These are phyloP conservation scores for Nettapus auritus DNA, from an alignment of 2,113 vertebrate genomes.

Conservation along the genomic window DNA sequence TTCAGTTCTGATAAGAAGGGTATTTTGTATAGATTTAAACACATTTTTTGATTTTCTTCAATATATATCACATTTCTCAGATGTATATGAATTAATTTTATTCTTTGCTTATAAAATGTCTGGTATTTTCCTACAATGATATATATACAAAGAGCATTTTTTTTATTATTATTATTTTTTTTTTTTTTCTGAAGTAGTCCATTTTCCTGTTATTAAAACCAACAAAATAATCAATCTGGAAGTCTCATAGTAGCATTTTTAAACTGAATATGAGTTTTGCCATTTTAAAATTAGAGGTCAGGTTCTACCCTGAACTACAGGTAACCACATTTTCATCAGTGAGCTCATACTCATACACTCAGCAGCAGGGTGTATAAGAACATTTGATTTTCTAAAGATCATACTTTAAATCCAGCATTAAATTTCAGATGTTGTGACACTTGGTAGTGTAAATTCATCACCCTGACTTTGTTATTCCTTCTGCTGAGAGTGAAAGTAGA, in stretches of 20 bases:
- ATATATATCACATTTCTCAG: neutral
- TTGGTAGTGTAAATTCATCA: neutral
- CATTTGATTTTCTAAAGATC: constrained; percentile 35
- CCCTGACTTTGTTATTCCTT: constrained; percentile 4
- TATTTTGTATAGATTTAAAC: neutral
- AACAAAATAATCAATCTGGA: neutral
- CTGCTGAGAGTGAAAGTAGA: neutral
- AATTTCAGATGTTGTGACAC: constrained; percentile 30
- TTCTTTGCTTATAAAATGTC: neutral
- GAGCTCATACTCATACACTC: neutral
- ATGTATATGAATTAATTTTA: neutral
- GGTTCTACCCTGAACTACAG: neutral
- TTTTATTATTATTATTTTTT: neutral
- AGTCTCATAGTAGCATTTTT: neutral
- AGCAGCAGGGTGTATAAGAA: neutral
- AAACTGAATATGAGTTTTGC: neutral
- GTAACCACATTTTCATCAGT: constrained; percentile 3
- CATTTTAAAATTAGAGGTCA: constrained; percentile 10
- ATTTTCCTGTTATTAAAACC: neutral
- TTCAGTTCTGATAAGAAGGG: neutral
- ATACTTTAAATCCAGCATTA: neutral
- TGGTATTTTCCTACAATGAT: neutral
- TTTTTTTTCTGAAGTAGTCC: neutral
- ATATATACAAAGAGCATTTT: neutral
- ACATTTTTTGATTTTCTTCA: neutral